Base-by-base conservation (phyloP, 92 coral and sea anemone genomes). In the Desmophyllum pertusum region DNA sequence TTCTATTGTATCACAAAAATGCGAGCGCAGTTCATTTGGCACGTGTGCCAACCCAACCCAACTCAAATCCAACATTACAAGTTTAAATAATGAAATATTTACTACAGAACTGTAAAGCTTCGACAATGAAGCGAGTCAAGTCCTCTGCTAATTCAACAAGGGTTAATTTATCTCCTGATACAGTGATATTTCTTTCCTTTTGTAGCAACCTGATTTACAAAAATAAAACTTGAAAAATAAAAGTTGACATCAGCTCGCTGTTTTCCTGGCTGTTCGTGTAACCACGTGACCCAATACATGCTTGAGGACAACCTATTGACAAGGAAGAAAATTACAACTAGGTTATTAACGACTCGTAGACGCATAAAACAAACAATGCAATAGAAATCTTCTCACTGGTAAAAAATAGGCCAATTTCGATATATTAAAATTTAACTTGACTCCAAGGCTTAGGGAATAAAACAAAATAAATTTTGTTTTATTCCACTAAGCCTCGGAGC, bases 221-320 rank as follows among this genome's bases (percentile, higher is more conserved):
- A 42, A 78, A 62, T 27, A 0, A 38, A 78, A 59, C 21, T 1
- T 36, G 10, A 41, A 42, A 50, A 50, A n/a, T 2, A 14, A 3
- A 59, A n/a, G 82, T 15, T 2, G 64, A 21, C 29, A 6, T 82
- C 35, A 82, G 14, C 29, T 33, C 36, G 61, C 71, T 18, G 86
- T 39, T 40, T 82, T 82, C 45, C 86, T 71, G 3, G 86, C 71
- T 40, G 71, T 57, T 72, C 72, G 46, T 4, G 76, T n/a, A 2
- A 35, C 80, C 83, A 85, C 89, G 71, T 89, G 92, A 76, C 89
- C 84, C 67, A 89, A 40, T 4, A 89, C 89, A 37, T 89, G 92
- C 51, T 80, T 83, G 53, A 89, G 80, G 55, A 89, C 87, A 42
- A 81, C 74, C 92, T 89, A 45, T 18, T 46, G 30, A 4, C 17